Base-by-base conservation (phyloP, 2,113 vertebrate species). In the Lontra canadensis region DNA sequence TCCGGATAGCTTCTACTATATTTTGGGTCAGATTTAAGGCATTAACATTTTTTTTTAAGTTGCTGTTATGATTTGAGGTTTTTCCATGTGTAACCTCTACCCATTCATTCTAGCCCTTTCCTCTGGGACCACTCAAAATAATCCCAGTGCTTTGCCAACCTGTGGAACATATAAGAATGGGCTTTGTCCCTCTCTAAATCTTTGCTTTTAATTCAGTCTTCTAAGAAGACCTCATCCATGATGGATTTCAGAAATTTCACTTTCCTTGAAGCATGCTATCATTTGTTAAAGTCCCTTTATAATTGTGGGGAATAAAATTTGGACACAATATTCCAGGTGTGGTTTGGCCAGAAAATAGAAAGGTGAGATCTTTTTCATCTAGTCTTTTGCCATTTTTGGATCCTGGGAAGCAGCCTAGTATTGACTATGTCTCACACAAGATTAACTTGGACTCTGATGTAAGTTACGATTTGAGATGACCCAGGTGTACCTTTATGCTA, bases 401-500 rank as follows among this genome's bases (percentile, higher is more conserved):
- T 59, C 31, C 39, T 74, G 21, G 36, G 9, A 94, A 76, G 39
- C 80, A 88, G 21, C 4, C 2, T 87, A 21, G 1, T 85, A 84
- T 78, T 95, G 89, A 94, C 17, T 57, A 94, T 67, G 61, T 91
- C 97, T 96, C 74, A 96, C 17, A 84, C 14, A 92, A 83, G 44
- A 95, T 94, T 92, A 89, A 67, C 59, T 92, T 97, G 52, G 47
- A 59, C 29, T 92, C 29, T 92, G 29, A 25, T 87, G 39, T 92
- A 89, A 91, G 78, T 97, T 95, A 61, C 17, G 63, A 69, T 89
- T 83, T 90, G 67, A 95, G 55, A 81, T 85, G 86, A 97, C 80
- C 17, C 57, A 95, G 49, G 17, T 29, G 1, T 59, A 69, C 29
- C 29, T 87, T 61, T 86, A 93, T 1, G 14, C 34, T 88, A 9